These are phyloP conservation scores for Bombus waltoni DNA, from an alignment of 1,140 invertebrate species.

Conservation along the genomic window DNA sequence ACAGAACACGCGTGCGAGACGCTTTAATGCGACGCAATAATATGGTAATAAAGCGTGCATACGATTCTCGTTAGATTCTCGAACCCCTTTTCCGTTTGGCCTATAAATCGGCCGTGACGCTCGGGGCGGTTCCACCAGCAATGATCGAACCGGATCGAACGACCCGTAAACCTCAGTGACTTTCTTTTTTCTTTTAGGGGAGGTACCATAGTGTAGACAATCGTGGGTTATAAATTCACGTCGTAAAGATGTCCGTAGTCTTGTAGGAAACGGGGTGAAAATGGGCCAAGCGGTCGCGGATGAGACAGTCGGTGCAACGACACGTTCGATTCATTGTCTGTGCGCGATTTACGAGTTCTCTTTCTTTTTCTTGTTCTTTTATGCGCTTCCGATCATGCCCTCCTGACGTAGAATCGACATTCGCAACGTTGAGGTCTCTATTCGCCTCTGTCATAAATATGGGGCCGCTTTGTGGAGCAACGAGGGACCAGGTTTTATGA, in stretches of 20 bases:
- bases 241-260: constrained; percentile 79
- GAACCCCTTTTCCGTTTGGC: constrained; percentile 56
- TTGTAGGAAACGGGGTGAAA: constrained; percentile 79
- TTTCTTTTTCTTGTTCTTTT: not conserved
- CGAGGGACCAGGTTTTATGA: not conserved
- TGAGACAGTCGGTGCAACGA: constrained; percentile 49
- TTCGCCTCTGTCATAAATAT: constrained; percentile 59
- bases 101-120: constrained; percentile 60
- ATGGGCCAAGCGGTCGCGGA: constrained; percentile 63
- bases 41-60: constrained; percentile 62
- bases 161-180: not conserved
- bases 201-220: constrained; percentile 18
- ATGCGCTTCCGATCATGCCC: constrained; percentile 33
- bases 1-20: constrained; percentile 34
- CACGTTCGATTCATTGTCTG: constrained; percentile 55
- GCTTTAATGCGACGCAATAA: constrained; percentile 52
- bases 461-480: not conserved
- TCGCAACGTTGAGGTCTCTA: constrained; percentile 55
- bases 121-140: constrained; percentile 47
- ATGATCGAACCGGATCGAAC: constrained; percentile 56
- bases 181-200: not conserved
- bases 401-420: constrained; percentile 30
- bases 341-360: constrained; percentile 60
- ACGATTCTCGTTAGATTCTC: constrained; percentile 57
- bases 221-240: constrained; percentile 71